phyloP scores from a whole-genome alignment of 2,888 invertebrate genomes.

The Nudaria mundana region DNA sequence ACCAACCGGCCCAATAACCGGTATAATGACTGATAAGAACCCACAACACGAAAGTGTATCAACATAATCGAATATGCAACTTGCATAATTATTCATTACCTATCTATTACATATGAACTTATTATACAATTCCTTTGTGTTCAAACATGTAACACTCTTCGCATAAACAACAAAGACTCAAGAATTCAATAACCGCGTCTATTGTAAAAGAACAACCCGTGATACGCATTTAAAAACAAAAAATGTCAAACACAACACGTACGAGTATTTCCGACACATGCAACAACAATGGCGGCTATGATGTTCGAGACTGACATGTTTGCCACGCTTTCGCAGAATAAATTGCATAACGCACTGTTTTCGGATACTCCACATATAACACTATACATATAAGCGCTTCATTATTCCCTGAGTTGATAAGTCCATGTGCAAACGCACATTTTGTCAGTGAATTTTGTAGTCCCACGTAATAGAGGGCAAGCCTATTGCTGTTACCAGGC shows the following conservation, averaged over 20 bases:
- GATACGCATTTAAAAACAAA: conserved; percentile 9
- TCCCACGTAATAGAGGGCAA: too few relatives aligned
- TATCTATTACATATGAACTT: too few relatives aligned
- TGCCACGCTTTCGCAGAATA: conserved; percentile 33
- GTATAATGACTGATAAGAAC: too few relatives aligned
- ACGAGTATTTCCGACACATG: conserved; percentile 28
- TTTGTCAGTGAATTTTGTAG: too few relatives aligned
- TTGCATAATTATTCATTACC: too few relatives aligned
- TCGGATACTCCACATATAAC: conserved; percentile 2
- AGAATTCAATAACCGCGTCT: conserved; percentile 15
- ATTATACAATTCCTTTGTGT: background rate
- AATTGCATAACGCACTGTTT: conserved; percentile 25
- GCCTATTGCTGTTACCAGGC: too few relatives aligned
- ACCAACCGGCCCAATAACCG: too few relatives aligned
- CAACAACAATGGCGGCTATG: conserved; percentile 19
- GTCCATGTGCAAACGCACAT: too few relatives aligned
- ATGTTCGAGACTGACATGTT: conserved; percentile 23
- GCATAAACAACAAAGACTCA: background rate
- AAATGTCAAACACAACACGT: conserved; percentile 19
- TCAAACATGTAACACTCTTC: background rate
- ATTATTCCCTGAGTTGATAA: too few relatives aligned
- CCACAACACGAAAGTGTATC: too few relatives aligned
- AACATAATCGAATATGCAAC: too few relatives aligned
- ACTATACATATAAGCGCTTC: background rate
- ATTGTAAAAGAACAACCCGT: conserved; percentile 11